A percentile compares a stretch with the other conserved stretches of the same genome.
Conservation (phyloP, 64 coral and sea anemone species). For the Dendronephthya gigantea region DNA sequence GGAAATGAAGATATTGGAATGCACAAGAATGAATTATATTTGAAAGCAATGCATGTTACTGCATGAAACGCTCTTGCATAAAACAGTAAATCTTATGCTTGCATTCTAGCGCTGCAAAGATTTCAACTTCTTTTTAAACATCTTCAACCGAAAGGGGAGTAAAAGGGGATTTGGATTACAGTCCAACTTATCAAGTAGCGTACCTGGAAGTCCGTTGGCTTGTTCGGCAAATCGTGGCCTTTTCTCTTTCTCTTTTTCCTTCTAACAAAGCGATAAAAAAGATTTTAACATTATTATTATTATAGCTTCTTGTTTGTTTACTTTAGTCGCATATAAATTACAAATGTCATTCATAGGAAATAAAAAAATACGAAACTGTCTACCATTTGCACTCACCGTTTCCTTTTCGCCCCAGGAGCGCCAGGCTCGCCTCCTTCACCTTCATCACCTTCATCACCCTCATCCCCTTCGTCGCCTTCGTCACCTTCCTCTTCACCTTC, state of each 20-base stretch:
- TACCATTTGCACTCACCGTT: not conserved
- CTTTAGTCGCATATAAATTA: too few species aligned
- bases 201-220: conserved; percentile 12
- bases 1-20: too few species aligned
- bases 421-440: not conserved
- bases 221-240: not conserved
- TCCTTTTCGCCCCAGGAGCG: not conserved
- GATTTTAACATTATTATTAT: too few species aligned
- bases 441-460: not conserved
- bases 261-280: not conserved
- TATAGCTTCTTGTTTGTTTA: too few species aligned
- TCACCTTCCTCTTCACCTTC: not conserved
- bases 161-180: too few species aligned
- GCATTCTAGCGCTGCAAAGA: too few species aligned
- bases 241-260: not conserved
- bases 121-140: too few species aligned
- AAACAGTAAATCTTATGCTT: too few species aligned
- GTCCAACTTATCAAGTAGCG: not conserved
- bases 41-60: too few species aligned
- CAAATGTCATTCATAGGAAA: not conserved
- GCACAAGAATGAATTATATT: too few species aligned
- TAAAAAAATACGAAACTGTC: not conserved
- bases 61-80: too few species aligned
- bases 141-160: too few species aligned
- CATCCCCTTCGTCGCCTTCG: not conserved